phyloP scores from a whole-genome alignment of 2,888 invertebrate genomes.

The Loripinus fragilis region DNA sequence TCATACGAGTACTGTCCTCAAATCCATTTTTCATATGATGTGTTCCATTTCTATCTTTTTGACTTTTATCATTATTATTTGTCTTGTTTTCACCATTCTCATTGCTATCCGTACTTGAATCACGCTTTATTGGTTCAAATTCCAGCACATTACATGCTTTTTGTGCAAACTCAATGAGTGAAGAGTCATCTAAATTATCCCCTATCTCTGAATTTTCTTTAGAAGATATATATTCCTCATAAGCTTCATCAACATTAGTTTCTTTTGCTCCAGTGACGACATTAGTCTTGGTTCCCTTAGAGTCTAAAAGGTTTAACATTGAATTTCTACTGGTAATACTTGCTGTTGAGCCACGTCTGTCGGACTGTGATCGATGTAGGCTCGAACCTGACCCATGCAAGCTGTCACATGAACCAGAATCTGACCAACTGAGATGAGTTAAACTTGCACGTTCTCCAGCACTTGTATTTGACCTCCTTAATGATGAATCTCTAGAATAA shows the following conservation, averaged over 20 bases:
- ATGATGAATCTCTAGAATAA: constrained; percentile 29
- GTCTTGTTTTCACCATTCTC: not conserved
- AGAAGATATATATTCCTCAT: constrained; percentile 28
- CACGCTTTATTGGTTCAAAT: constrained; percentile 50
- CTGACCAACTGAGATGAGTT: constrained; percentile 54
- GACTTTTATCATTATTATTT: not conserved
- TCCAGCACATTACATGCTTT: constrained; percentile 50
- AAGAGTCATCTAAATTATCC: constrained; percentile 44
- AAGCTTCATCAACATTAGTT: constrained; percentile 59
- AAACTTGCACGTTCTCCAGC: constrained; percentile 52
- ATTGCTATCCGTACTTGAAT: constrained; percentile 47
- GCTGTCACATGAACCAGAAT: constrained; percentile 54
- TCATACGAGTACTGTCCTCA: not conserved
- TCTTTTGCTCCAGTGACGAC: constrained; percentile 46
- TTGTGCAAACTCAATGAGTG: constrained; percentile 58
- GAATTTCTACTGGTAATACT: constrained; percentile 46
- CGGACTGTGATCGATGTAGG: constrained; percentile 28
- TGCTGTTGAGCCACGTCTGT: constrained; percentile 24
- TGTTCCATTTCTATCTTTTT: not conserved
- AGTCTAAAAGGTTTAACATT: constrained; percentile 44
- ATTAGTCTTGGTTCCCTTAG: constrained; percentile 34
- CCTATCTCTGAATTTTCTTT: constrained; percentile 20
- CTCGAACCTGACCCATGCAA: constrained; percentile 45
- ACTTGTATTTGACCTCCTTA: constrained; percentile 49
- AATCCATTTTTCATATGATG: not conserved